Base-by-base conservation (phyloP, 2,888 invertebrate genomes). In the Netelia virgata region DNA sequence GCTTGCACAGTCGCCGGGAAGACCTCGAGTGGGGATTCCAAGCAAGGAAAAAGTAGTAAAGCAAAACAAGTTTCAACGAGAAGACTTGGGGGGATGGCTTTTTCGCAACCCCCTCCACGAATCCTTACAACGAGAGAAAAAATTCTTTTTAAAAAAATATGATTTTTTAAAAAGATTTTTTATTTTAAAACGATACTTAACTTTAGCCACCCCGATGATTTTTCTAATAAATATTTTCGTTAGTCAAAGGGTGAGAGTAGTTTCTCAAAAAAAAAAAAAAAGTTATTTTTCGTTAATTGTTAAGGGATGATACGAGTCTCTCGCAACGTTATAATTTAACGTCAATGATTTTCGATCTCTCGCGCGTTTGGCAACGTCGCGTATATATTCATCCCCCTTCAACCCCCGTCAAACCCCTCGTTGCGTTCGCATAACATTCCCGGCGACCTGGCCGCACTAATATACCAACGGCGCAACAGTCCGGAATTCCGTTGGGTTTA, bases 401-500 rank as follows among this genome's bases (percentile, higher is more conserved):
- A 9, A 16, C 57, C 9, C 9, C 57, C 18, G 11, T 47, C 14
- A 36, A 53, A 53, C 20, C 57, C 20, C 57, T 6, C 47, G 8
- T 43, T 14, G 57, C 57, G 23, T 50, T 69, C 72, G 16, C 43
- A 23, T 47, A 70, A 80, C 72, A 66, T 50, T 41, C 57, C 57
- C 57, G 53, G 18, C 50, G 47, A 72, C 36, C 73, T 28, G 14
- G 0, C 55, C 55, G 68, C 61, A 23, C 68, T 81, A 73, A 68
- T 80, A 74, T 73, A 84, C 69, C 68, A 36, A 36, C 36, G 57
- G 68, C 84, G 84, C 81, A 77, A 81, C 81, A 84, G 76, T 84
- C 73, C 81, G 77, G 80, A 84, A 81, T 84, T 81, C 69, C 76
- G 68, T 53, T 50, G 77, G 72, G 43, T 81, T 81, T 84, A 84